phyloP scores from a whole-genome alignment of 2,113 vertebrate genomes.

The Cephalophus harveyi region DNA sequence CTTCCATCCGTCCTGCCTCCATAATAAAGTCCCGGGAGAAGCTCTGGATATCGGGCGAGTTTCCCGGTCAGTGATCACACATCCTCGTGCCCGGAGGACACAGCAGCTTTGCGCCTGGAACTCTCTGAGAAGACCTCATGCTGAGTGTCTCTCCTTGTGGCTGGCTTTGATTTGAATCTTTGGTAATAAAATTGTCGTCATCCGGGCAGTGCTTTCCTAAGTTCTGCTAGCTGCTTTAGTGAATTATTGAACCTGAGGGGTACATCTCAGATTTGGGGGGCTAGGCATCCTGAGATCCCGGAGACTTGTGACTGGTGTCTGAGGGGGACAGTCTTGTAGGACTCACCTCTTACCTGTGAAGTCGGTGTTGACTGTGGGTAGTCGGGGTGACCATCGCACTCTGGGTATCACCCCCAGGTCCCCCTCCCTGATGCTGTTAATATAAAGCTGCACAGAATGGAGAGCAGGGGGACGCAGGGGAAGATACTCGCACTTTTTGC shows the following conservation, averaged over 20 bases:
- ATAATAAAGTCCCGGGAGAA: accelerated
- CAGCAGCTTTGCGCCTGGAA: neutral
- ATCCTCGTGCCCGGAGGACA: accelerated
- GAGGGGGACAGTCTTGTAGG: neutral
- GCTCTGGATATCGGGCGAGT: accelerated
- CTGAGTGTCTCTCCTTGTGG: neutral
- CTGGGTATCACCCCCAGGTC: neutral
- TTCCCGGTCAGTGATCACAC: neutral
- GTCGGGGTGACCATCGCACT: accelerated
- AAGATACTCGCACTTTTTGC: too few species aligned
- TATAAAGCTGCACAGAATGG: neutral
- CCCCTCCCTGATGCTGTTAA: neutral
- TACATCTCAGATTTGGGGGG: neutral
- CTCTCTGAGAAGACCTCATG: neutral
- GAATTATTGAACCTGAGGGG: neutral
- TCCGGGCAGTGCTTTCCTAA: accelerated
- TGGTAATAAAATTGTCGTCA: neutral
- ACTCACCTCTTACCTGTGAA: neutral
- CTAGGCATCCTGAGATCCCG: neutral
- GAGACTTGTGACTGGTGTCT: neutral
- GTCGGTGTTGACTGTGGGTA: neutral
- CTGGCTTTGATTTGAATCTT: neutral
- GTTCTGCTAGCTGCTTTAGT: neutral
- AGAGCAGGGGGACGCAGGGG: neutral
- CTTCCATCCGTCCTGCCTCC: neutral